Percentiles rank a stretch among this genome's conserved stretches.
These are phyloP conservation scores for Drosophila acutilabella DNA, from an alignment of 2,888 invertebrate genomes.

Conservation along the genomic window DNA sequence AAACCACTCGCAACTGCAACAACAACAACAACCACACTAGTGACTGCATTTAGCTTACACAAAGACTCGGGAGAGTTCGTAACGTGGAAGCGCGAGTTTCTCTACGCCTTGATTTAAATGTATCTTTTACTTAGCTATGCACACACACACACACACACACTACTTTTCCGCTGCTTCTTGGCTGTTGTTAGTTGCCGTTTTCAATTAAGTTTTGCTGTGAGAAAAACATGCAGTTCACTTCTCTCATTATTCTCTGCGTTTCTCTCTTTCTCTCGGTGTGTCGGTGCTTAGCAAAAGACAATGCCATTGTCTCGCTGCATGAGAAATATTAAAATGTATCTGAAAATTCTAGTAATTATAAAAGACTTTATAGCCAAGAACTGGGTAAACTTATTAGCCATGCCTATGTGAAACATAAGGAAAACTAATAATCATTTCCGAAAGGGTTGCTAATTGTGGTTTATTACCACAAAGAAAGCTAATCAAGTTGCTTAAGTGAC, in stretches of 20 bases:
- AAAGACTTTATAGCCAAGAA: slow-evolving; percentile 19
- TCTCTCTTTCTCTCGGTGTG: slow-evolving; percentile 18
- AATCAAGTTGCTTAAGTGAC: not conserved
- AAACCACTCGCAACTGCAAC: slow-evolving; percentile 67
- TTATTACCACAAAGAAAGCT: slow-evolving; percentile 5
- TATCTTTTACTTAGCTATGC: slow-evolving; percentile 65
- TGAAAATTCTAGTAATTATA: slow-evolving; percentile 47
- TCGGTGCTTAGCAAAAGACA: slow-evolving; percentile 58
- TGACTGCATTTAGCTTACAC: slow-evolving; percentile 52
- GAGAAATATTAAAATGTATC: slow-evolving; percentile 50
- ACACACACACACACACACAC: slow-evolving; percentile 17
- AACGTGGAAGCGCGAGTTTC: slow-evolving; percentile 73
- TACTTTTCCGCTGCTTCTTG: slow-evolving; percentile 12
- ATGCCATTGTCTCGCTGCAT: slow-evolving; percentile 70
- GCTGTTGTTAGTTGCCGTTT: slow-evolving; percentile 57
- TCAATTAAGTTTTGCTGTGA: slow-evolving; percentile 72
- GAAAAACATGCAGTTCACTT: slow-evolving; percentile 72
- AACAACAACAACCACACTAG: slow-evolving; percentile 18
- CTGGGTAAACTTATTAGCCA: slow-evolving; percentile 36
- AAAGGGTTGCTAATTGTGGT: slow-evolving; percentile 20
- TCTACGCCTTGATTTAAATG: slow-evolving; percentile 75
- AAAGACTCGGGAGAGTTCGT: slow-evolving; percentile 49
- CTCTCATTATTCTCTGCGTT: slow-evolving; percentile 19
- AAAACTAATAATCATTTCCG: slow-evolving; percentile 11
- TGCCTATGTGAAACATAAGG: slow-evolving; percentile 3